phyloP scores from a whole-genome alignment of 2,888 invertebrate genomes.

The Plebejus melissa region DNA sequence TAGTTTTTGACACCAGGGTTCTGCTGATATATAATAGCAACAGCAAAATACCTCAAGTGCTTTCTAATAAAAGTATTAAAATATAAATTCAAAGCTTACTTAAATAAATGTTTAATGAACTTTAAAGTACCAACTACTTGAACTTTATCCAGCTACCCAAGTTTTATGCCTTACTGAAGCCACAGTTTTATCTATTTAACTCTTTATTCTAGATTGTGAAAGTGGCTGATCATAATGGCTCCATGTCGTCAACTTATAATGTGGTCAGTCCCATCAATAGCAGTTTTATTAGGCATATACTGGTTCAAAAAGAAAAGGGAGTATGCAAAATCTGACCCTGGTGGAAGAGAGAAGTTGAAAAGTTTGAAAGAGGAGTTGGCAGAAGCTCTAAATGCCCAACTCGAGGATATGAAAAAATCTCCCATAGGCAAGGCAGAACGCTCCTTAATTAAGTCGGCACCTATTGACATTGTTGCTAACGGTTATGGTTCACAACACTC shows the following conservation, averaged over 20 bases:
- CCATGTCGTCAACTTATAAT: slow-evolving; percentile 86
- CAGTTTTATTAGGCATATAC: slow-evolving; percentile 87
- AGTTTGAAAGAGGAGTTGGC: slow-evolving; percentile 71
- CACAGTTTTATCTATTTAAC: slow-evolving; percentile 1
- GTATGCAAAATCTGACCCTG: slow-evolving; percentile 86
- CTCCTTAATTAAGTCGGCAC: slow-evolving; percentile 80
- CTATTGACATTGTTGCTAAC: slow-evolving; percentile 82
- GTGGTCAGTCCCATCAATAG: slow-evolving; percentile 89
- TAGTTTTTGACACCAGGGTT: too few species aligned
- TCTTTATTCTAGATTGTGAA: slow-evolving; percentile 73
- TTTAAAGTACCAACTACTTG: neutral
- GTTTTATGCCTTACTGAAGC: neutral
- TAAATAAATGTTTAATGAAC: neutral
- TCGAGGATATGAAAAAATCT: slow-evolving; percentile 61
- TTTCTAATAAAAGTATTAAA: neutral
- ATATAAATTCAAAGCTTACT: too few species aligned
- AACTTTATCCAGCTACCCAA: neutral
- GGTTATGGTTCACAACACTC: slow-evolving; percentile 74
- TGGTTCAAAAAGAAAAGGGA: slow-evolving; percentile 91
- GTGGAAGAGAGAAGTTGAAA: slow-evolving; percentile 79
- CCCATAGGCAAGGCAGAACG: slow-evolving; percentile 66
- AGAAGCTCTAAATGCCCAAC: slow-evolving; percentile 65
- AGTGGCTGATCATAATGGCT: slow-evolving; percentile 88
- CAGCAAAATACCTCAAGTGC: neutral
- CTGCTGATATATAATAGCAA: too few species aligned